Evolutionary conservation across 1,140 invertebrate genomes (phyloP).

Genomic region (Mactra quadrangularis): DNA sequence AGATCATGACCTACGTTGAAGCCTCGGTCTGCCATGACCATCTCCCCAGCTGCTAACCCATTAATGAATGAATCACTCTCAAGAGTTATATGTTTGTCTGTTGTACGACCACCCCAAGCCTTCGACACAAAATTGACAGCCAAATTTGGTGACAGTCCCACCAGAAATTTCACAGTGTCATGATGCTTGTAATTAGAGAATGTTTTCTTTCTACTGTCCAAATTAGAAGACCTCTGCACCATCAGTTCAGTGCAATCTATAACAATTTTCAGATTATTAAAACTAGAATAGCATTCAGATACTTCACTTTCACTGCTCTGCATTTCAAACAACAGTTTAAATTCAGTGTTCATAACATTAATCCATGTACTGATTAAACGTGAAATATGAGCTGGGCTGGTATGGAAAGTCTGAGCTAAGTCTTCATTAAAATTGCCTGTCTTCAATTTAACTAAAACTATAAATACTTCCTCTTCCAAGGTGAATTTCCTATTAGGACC

Average conservation of each 20-base stretch:
- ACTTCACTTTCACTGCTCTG: too few species aligned
- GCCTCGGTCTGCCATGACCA: slow-evolving; percentile 34
- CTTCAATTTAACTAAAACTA: too few species aligned
- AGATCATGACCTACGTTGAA: slow-evolving; percentile 16
- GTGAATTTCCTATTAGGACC: background rate
- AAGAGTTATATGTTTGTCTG: slow-evolving; percentile 42
- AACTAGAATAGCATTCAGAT: too few species aligned
- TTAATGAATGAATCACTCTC: background rate
- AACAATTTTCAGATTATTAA: too few species aligned
- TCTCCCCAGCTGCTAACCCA: background rate
- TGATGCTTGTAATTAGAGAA: slow-evolving; percentile 26
- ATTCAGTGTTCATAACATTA: slow-evolving; percentile 2
- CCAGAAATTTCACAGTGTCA: slow-evolving; percentile 31
- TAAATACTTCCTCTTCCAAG: too few species aligned
- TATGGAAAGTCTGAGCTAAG: slow-evolving; percentile 12
- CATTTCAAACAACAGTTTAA: too few species aligned
- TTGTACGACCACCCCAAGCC: slow-evolving; percentile 18
- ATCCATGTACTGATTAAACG: background rate
- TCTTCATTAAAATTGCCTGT: too few species aligned
- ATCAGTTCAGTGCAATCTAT: slow-evolving; percentile 25
- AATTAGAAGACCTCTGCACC: slow-evolving; percentile 9
- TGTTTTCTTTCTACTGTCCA: slow-evolving; percentile 6
- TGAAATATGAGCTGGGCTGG: slow-evolving; percentile 16
- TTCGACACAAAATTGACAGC: slow-evolving; percentile 23
- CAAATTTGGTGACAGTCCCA: slow-evolving; percentile 18